Evolutionary conservation across 2,888 invertebrate genomes (phyloP), one percentile per base, ranked within the genome.

Genomic region (Drosophila greeni): DNA sequence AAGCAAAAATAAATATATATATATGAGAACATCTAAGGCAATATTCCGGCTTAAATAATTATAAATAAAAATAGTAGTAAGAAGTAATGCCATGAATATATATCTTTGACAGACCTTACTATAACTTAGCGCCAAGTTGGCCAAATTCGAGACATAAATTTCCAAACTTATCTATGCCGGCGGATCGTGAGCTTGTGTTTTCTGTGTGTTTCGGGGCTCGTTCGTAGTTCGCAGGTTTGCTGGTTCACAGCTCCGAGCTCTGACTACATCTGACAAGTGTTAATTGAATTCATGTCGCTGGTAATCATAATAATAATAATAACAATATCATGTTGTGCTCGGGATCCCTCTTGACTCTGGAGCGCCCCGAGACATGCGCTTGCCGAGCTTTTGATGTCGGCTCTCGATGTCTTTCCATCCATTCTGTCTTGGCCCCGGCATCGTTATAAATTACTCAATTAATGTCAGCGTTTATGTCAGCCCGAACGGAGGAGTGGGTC

Each of bases 291-390:
- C 87, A 87, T 86, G 87, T 86, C 85, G 84, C 86, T 74, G 85
- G 85, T 86, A 86, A 87, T 87, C 86, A 86, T 86, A 85, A 87
- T 87, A 87, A 86, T 87, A 87, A 86, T 86, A 87, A 86, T 82
- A 82, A 82, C 81, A 84, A 82, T 85, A 82, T 81, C 81, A 81
- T 81, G 81, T 81, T 80, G 68, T 82, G 75, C 78, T 66, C 65
- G 72, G 72, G 65, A 60, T 48, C 51, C 66, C 61, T 71, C 51
- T 29, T 26, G 33, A 52, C 71, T 54, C 69, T 62, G 60, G 78
- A 81, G 78, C 82, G 76, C 74, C 81, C 67, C 69, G 60, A 84
- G 80, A 72, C 69, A 81, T 65, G 69, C 76, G 77, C 84, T 77
- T 42, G 64, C 66, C 64, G 60, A 81, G 37, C 84, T 80, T 85